These are phyloP conservation scores for Sialis fuliginosa DNA, from an alignment of 2,888 invertebrate genomes.

Conservation along the genomic window DNA sequence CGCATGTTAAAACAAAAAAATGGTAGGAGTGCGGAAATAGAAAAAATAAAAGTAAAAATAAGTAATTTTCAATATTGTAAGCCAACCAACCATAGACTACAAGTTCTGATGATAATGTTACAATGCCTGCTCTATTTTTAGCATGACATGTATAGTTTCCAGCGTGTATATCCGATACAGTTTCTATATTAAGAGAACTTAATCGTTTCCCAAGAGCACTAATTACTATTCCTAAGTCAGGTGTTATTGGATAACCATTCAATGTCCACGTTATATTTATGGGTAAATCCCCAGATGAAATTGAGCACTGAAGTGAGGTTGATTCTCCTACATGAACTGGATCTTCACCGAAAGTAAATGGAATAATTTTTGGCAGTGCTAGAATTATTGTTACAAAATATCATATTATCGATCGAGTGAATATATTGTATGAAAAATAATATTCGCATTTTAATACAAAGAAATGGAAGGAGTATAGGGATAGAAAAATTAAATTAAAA, in stretches of 20 bases:
- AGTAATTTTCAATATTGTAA: background rate
- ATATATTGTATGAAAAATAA: too few species aligned
- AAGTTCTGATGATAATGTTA: conserved; percentile 30
- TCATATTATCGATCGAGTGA: too few species aligned
- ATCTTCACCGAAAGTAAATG: conserved; percentile 39
- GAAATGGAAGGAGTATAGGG: too few species aligned
- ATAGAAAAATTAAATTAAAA: too few species aligned
- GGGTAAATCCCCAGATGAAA: conserved; percentile 50
- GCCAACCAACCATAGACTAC: conserved; percentile 25
- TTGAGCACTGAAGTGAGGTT: conserved; percentile 38
- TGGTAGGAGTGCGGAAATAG: background rate
- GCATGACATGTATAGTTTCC: conserved; percentile 44
- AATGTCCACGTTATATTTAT: conserved; percentile 56
- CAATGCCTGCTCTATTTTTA: conserved; percentile 34
- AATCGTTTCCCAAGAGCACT: conserved; percentile 33
- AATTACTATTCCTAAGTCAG: conserved; percentile 33
- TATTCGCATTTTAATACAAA: too few species aligned
- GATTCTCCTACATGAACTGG: conserved; percentile 41
- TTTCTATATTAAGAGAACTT: conserved; percentile 5
- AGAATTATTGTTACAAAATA: conserved; percentile 6
- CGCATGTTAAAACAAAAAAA: background rate
- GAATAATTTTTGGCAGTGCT: conserved; percentile 22
- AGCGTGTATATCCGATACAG: conserved; percentile 28
- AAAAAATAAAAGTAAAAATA: background rate
- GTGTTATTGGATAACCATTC: conserved; percentile 35